These are phyloP conservation scores for Pelusios castaneus DNA, from an alignment of 2,113 vertebrate genomes.

Conservation along the genomic window DNA sequence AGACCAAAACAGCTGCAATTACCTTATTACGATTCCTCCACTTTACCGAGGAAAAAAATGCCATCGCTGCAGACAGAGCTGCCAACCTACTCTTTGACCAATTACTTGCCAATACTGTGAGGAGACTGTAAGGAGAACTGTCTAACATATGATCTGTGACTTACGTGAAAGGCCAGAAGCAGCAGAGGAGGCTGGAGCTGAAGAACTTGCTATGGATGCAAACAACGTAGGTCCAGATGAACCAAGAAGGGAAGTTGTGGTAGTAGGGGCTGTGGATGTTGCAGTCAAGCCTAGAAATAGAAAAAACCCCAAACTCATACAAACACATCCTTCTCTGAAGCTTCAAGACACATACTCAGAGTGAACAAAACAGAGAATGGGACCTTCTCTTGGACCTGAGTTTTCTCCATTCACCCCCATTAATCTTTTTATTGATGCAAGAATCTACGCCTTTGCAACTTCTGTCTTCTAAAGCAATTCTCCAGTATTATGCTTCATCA, in stretches of 20 bases:
- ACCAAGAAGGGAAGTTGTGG: conserved; percentile 50
- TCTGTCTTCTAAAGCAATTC: neutral
- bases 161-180: conserved; percentile 75
- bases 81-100: neutral
- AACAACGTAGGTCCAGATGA: conserved; percentile 67
- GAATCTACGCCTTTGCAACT: neutral
- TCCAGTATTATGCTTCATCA: neutral
- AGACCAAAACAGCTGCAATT: neutral
- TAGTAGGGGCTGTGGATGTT: conserved; percentile 48
- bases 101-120: neutral
- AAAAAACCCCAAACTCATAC: rapidly evolving
- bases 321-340: neutral
- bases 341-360: neutral
- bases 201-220: conserved; percentile 53
- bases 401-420: neutral
- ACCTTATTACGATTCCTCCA: neutral
- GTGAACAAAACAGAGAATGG: rapidly evolving
- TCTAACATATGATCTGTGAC: neutral
- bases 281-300: conserved; percentile 11
- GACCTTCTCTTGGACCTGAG: neutral
- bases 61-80: neutral
- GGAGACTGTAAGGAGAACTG: neutral
- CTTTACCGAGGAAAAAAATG: neutral
- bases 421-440: rapidly evolving
- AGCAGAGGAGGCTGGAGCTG: conserved; percentile 55